Conservation (phyloP, 2,113 vertebrate genomes). For the Nothobranchius furzeri region DNA sequence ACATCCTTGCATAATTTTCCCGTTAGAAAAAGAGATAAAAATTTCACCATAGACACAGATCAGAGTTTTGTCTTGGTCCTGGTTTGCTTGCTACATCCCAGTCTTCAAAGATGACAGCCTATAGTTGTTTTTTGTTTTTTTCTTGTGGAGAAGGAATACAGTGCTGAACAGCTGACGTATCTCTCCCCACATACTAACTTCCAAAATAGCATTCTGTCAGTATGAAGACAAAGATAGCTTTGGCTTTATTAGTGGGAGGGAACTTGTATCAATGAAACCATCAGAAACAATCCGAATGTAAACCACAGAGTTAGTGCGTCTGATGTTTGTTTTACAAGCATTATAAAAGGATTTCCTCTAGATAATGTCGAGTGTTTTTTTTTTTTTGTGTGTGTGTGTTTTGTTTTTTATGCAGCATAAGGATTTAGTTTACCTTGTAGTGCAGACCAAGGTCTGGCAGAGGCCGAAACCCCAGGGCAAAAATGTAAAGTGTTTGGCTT, state of each 20-base stretch:
- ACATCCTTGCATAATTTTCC: slow-evolving; percentile 27
- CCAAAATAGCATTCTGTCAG: slow-evolving; percentile 80
- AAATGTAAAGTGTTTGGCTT: slow-evolving; percentile 14
- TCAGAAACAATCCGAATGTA: slow-evolving; percentile 36
- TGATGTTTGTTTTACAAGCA: slow-evolving; percentile 38
- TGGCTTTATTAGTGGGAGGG: slow-evolving; percentile 43
- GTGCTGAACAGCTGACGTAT: slow-evolving; percentile 82
- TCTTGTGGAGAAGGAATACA: slow-evolving; percentile 61
- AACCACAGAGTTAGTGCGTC: slow-evolving; percentile 12
- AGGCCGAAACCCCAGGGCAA: slow-evolving; percentile 18
- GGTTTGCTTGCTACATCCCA: slow-evolving; percentile 43
- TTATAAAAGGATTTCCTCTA: background rate
- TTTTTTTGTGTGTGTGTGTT: no score
- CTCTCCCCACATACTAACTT: slow-evolving; percentile 71
- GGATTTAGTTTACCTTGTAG: background rate
- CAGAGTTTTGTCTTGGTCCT: slow-evolving; percentile 21
- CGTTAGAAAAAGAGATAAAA: slow-evolving; percentile 27
- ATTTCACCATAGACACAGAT: slow-evolving; percentile 35
- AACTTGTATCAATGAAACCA: slow-evolving; percentile 47
- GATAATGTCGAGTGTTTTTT: background rate
- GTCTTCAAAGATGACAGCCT: slow-evolving; percentile 53
- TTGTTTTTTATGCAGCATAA: background rate
- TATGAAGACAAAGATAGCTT: slow-evolving; percentile 72
- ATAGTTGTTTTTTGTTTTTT: slow-evolving; percentile 34
- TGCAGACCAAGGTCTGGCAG: slow-evolving; percentile 12